Evolutionary conservation across 2,113 vertebrate genomes (phyloP).

Genomic region (Galemys pyrenaicus): DNA sequence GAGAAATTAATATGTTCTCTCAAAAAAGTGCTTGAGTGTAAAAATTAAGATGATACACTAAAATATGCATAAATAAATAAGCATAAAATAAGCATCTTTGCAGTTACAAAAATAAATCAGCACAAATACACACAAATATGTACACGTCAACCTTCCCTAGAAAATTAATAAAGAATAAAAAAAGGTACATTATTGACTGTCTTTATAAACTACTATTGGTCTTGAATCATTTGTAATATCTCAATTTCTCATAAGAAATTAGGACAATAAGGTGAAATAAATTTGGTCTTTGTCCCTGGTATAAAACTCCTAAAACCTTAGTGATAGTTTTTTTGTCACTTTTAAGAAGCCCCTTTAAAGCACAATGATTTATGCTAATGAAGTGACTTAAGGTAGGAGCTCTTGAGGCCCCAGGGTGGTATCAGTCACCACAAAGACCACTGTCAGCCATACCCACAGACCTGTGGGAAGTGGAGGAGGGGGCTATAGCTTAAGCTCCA

Average conservation of each 20-base stretch:
- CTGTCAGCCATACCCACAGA: neutral
- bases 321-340: neutral
- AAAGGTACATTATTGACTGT: neutral
- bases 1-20: neutral
- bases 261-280: neutral
- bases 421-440: neutral
- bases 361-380: neutral
- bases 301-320: neutral
- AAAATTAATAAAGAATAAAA: constrained; percentile 16
- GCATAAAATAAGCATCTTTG: neutral
- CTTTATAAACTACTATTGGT: neutral
- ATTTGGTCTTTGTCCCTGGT: neutral
- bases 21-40: neutral
- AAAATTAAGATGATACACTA: constrained; percentile 14
- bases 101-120: constrained; percentile 11
- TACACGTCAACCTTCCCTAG: neutral
- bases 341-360: neutral
- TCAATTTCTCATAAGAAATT: constrained; percentile 12
- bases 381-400: neutral
- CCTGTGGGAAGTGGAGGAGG: neutral
- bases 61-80: too few relatives aligned
- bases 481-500: neutral
- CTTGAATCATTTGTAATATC: neutral
- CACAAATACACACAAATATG: neutral
- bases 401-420: neutral